These are phyloP conservation scores for Drosophila rubida DNA, from an alignment of 2,888 invertebrate species.

Conservation along the genomic window DNA sequence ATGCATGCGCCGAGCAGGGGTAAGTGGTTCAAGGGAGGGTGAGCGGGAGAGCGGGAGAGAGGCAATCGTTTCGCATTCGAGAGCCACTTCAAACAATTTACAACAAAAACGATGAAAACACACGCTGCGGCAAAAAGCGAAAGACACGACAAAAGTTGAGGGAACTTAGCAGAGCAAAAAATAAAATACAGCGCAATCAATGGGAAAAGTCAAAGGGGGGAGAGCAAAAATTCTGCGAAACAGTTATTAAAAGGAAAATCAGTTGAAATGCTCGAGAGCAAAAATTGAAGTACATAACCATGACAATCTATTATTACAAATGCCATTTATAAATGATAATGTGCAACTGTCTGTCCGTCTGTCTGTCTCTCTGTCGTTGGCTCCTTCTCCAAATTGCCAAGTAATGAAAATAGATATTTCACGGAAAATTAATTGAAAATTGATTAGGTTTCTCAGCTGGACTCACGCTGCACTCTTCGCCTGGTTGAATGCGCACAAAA, in stretches of 20 bases:
- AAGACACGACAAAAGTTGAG: neutral
- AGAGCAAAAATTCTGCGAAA: constrained; percentile 25
- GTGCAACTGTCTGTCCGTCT: neutral
- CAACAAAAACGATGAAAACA: constrained; percentile 46
- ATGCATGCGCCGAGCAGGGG: constrained; percentile 32
- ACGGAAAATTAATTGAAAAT: neutral
- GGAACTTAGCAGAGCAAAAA: constrained; percentile 16
- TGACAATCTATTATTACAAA: constrained; percentile 29
- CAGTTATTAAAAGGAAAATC: constrained; percentile 28
- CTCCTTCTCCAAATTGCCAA: neutral
- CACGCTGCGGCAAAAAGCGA: constrained; percentile 3
- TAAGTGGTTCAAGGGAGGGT: constrained; percentile 14
- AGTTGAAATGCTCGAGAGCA: constrained; percentile 9
- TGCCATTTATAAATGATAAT: constrained; percentile 13
- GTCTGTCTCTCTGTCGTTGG: neutral
- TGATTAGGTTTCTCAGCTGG: neutral
- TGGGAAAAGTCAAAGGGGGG: constrained; percentile 13
- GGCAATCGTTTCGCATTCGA: constrained; percentile 54
- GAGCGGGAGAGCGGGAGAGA: neutral
- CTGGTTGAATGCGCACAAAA: neutral
- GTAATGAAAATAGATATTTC: neutral
- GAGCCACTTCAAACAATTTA: constrained; percentile 67
- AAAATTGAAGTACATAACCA: constrained; percentile 12
- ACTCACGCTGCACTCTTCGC: neutral
- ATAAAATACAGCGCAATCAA: constrained; percentile 46